Conservation (phyloP, 2,888 invertebrate species). For the Homarus gammarus region DNA sequence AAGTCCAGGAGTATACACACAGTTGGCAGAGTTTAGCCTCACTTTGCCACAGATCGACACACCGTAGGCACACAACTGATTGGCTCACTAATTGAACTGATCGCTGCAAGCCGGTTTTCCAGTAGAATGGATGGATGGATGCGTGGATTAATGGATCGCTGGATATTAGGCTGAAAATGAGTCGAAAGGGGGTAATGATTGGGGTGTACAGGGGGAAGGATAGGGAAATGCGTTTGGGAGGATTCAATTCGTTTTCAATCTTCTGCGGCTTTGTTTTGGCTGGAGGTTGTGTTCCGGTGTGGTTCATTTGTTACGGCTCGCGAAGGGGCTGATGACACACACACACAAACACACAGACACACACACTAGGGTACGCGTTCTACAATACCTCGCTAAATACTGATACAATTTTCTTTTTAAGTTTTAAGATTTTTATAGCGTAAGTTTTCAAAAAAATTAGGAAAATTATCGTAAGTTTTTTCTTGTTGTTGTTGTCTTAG, state of each 20-base stretch:
- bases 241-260: conserved; percentile 32
- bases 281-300: not conserved
- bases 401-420: too few species aligned
- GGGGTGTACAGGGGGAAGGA: not conserved
- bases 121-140: conserved; percentile 29
- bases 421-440: too few species aligned
- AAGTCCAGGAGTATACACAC: not conserved
- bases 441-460: too few species aligned
- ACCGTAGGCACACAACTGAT: conserved; percentile 61
- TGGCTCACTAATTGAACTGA: conserved; percentile 67
- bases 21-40: conserved; percentile 9
- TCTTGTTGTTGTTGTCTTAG: too few species aligned
- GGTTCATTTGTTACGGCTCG: conserved; percentile 17
- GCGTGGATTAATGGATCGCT: conserved; percentile 19
- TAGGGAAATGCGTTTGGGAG: not conserved
- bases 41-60: conserved; percentile 32
- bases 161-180: conserved; percentile 30
- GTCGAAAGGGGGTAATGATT: conserved; percentile 37
- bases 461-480: too few species aligned
- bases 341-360: too few species aligned
- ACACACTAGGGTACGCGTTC: too few species aligned
- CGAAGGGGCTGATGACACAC: too few species aligned
- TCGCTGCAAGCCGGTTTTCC: conserved; percentile 42
- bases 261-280: conserved; percentile 24
- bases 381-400: too few species aligned